Conservation (phyloP, 2,888 invertebrate genomes). For the Drosophila affinis region DNA sequence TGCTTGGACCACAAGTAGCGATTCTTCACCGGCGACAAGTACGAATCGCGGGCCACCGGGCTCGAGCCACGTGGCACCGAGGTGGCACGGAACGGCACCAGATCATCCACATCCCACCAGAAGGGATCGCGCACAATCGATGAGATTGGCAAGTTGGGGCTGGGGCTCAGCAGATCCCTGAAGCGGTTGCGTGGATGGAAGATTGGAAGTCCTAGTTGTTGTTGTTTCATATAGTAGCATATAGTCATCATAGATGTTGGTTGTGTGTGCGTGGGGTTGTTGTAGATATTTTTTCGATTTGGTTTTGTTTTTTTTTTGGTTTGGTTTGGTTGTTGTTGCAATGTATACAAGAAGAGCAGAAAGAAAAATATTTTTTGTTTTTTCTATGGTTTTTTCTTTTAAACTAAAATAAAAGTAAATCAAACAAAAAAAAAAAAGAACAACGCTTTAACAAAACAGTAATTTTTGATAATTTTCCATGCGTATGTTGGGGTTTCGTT, state of each 20-base stretch:
- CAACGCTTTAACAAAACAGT: conserved; percentile 76
- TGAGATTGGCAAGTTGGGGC: conserved; percentile 90
- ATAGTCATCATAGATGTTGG: conserved; percentile 51
- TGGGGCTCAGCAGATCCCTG: conserved; percentile 91
- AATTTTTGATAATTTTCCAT: conserved; percentile 80
- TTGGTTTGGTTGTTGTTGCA: conserved; percentile 62
- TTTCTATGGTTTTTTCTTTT: conserved; percentile 65
- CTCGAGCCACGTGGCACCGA: conserved; percentile 87
- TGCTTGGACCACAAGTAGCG: conserved; percentile 96
- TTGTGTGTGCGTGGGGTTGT: conserved; percentile 40
- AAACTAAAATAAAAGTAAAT: conserved; percentile 78
- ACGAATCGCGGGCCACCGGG: conserved; percentile 93
- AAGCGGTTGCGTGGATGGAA: conserved; percentile 86
- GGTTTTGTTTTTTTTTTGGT: conserved; percentile 36
- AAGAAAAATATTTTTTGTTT: conserved; percentile 75
- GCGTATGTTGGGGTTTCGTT: conserved; percentile 72
- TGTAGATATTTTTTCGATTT: conserved; percentile 64
- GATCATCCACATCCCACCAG: conserved; percentile 94
- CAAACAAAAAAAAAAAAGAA: conserved; percentile 74
- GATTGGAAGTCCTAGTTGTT: conserved; percentile 87
- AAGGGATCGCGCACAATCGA: conserved; percentile 94
- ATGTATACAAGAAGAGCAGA: conserved; percentile 81
- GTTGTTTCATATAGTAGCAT: conserved; percentile 47
- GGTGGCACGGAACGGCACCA: conserved; percentile 88
- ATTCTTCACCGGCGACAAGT: conserved; percentile 95